A percentile compares a stretch with the other conserved stretches of the same genome.
Evolutionary conservation across 2,113 vertebrate species (phyloP).

Genomic region (Hymenochirus boettgeri): DNA sequence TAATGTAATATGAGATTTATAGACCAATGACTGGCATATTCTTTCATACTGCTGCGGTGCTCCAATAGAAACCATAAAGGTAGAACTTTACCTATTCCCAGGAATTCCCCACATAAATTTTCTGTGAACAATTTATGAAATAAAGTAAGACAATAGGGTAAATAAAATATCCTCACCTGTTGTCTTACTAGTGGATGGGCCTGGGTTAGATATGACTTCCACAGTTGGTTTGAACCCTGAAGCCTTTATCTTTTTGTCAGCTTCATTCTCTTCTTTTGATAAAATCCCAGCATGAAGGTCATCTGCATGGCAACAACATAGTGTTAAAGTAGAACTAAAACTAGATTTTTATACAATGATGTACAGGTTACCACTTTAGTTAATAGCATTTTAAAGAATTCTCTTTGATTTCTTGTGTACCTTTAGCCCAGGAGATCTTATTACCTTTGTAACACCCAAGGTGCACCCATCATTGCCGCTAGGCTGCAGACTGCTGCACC

Average conservation of each 20-base stretch:
- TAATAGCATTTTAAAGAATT: too few species aligned
- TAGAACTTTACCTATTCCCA: too few species aligned
- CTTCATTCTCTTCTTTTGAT: constrained; percentile 60
- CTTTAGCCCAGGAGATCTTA: background rate
- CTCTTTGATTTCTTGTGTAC: background rate
- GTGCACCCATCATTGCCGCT: background rate
- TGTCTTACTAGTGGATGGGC: background rate
- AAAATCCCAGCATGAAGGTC: constrained; percentile 65
- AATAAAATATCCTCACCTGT: background rate
- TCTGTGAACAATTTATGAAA: too few species aligned
- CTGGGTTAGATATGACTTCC: background rate
- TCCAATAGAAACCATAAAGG: too few species aligned
- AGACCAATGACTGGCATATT: too few species aligned
- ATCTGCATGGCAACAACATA: constrained; percentile 50
- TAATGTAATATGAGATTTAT: too few species aligned
- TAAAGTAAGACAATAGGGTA: too few species aligned
- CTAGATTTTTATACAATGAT: too few species aligned
- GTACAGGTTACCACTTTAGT: too few species aligned
- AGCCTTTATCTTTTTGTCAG: constrained; percentile 44
- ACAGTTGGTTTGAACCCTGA: constrained; percentile 10
- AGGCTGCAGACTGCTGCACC: background rate
- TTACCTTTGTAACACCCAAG: background rate
- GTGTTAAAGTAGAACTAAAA: too few species aligned
- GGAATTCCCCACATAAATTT: too few species aligned
- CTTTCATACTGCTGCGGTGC: too few species aligned